A percentile compares a stretch with the other conserved stretches of the same genome.
phyloP scores from a whole-genome alignment of 2,113 vertebrate species.

The Tretioscincus oriximinensis region DNA sequence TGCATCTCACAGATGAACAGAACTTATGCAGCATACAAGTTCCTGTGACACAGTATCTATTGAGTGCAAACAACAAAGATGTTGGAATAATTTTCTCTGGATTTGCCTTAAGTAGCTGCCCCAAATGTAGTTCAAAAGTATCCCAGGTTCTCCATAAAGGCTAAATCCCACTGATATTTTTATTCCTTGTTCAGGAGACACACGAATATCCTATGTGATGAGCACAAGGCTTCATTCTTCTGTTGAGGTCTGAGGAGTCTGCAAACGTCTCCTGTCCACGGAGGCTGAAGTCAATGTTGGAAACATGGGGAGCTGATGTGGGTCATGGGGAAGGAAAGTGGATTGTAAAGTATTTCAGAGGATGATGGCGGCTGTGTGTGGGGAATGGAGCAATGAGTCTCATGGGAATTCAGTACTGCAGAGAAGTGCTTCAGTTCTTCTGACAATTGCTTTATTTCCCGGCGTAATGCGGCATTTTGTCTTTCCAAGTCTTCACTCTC shows the following conservation, averaged over 20 bases:
- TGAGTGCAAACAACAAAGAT: constrained; percentile 5
- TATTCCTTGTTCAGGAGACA: not conserved
- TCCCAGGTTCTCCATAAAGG: not conserved
- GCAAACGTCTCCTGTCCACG: not conserved
- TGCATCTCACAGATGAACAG: not conserved
- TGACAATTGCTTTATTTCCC: constrained; percentile 91
- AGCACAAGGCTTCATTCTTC: not conserved
- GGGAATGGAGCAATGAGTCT: constrained; percentile 85
- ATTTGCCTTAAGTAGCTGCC: constrained; percentile 17
- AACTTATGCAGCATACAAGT: accelerated
- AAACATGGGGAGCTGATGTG: constrained; percentile 88
- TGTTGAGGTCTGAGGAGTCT: constrained; percentile 4
- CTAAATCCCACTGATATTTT: not conserved
- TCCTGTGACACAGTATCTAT: not conserved
- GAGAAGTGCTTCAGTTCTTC: constrained; percentile 93
- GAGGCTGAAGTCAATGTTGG: constrained; percentile 79
- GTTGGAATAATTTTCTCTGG: constrained; percentile 13
- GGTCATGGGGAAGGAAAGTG: constrained; percentile 82
- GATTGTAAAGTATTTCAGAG: constrained; percentile 80
- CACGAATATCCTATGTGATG: not conserved
- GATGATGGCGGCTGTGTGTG: constrained; percentile 69
- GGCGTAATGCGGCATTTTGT: constrained; percentile 88
- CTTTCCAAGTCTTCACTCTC: constrained; percentile 95
- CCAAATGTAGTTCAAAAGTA: constrained; percentile 15
- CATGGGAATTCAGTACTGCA: constrained; percentile 87